These are phyloP conservation scores for Laupala kohalensis DNA, from an alignment of 1,140 invertebrate species.

Conservation along the genomic window DNA sequence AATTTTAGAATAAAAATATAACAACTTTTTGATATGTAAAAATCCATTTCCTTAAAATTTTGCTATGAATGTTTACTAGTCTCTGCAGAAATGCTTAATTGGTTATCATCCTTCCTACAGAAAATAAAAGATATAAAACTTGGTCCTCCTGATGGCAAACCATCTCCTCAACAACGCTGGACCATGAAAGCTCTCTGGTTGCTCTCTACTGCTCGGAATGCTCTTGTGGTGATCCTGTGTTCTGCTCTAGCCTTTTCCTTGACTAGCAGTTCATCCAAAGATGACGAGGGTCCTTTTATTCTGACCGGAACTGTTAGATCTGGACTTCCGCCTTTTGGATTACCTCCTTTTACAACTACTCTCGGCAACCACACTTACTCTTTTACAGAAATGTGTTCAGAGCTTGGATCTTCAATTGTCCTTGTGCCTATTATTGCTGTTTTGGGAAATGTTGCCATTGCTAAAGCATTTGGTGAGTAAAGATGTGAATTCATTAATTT, in stretches of 20 bases:
- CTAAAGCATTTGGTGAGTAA: constrained; percentile 68
- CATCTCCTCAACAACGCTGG: constrained; percentile 18
- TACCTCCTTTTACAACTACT: constrained; percentile 45
- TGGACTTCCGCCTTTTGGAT: constrained; percentile 40
- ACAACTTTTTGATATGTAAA: no score
- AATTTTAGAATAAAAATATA: no score
- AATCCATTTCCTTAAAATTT: no score
- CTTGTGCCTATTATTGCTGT: constrained; percentile 70
- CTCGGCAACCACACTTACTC: constrained; percentile 36
- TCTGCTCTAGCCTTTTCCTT: constrained; percentile 19
- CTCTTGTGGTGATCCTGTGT: constrained; percentile 29
- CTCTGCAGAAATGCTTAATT: no score
- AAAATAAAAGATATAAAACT: constrained; percentile 47
- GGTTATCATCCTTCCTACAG: constrained; percentile 33
- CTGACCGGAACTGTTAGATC: constrained; percentile 34
- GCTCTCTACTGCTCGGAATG: constrained; percentile 31
- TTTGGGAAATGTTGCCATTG: constrained; percentile 72
- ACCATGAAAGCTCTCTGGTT: constrained; percentile 25
- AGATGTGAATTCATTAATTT: no score
- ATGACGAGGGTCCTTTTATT: constrained; percentile 38
- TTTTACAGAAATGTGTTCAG: constrained; percentile 38
- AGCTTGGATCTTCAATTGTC: constrained; percentile 59
- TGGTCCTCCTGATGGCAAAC: constrained; percentile 27
- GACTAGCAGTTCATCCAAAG: constrained; percentile 16
- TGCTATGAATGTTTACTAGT: no score